Percentiles rank a stretch among this genome's conserved stretches.
These are phyloP conservation scores for Aleiodes leptofemur DNA, from an alignment of 2,888 invertebrate genomes.

Conservation along the genomic window DNA sequence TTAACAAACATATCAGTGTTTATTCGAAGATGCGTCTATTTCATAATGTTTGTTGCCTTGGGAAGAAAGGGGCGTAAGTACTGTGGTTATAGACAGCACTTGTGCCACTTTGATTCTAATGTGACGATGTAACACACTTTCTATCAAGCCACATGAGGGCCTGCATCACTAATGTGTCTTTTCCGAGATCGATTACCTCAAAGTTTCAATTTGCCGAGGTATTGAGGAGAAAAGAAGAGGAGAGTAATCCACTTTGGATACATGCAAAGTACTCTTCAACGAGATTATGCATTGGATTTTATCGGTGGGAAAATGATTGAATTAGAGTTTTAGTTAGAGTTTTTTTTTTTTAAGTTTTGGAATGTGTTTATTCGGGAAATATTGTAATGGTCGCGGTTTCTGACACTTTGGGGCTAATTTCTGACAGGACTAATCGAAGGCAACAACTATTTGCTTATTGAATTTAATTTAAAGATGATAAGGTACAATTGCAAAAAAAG, in stretches of 20 bases:
- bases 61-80: no score
- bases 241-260: constrained; percentile 34
- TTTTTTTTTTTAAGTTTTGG: no score
- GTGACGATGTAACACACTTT: neutral
- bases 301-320: neutral
- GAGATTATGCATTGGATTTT: constrained; percentile 26
- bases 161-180: constrained; percentile 1
- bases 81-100: no score
- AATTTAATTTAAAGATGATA: no score
- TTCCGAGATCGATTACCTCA: constrained; percentile 2
- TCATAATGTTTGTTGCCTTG: neutral
- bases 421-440: no score
- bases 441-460: no score
- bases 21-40: constrained; percentile 27
- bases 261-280: constrained; percentile 19
- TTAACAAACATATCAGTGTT: constrained; percentile 7
- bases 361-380: no score
- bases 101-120: no score
- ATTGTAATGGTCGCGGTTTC: no score
- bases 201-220: constrained; percentile 2
- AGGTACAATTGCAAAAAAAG: no score
- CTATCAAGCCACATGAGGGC: neutral
- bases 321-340: no score
- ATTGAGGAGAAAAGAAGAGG: neutral
- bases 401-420: no score